Percentiles rank a stretch among this genome's conserved stretches.
phyloP scores from a whole-genome alignment of 2,797 vertebrate species.

The Lateolabrax maculatus region DNA sequence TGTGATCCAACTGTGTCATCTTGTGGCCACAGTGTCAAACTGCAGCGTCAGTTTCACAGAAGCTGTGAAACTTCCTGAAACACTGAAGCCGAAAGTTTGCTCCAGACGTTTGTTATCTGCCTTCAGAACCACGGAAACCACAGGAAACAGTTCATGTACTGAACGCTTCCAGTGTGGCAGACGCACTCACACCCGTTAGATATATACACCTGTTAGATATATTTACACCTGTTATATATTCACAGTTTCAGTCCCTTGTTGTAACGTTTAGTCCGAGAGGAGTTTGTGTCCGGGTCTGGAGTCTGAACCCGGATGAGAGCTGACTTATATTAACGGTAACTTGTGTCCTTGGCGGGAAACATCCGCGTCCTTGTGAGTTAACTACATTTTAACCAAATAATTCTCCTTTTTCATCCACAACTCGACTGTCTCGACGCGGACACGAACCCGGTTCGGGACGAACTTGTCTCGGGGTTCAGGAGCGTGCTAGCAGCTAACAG shows the following conservation, averaged over 20 bases:
- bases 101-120: no score
- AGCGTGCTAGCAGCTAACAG: background rate
- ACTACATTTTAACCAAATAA: fast-evolving
- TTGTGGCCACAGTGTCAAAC: background rate
- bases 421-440: background rate
- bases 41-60: background rate
- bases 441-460: no score
- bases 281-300: no score
- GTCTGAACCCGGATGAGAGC: no score
- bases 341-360: background rate
- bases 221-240: no score
- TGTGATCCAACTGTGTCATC: background rate
- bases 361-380: background rate
- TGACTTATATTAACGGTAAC: no score
- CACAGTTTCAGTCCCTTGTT: background rate
- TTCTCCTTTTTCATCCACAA: no score
- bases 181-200: fast-evolving
- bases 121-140: fast-evolving
- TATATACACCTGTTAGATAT: no score
- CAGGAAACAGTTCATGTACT: fast-evolving
- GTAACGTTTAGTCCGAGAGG: background rate
- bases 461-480: no score
- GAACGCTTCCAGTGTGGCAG: background rate
- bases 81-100: constrained; percentile 20
- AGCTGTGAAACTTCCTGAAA: background rate